Conservation (phyloP, 2,797 vertebrate genomes). For the Coranthus polyacanthus region DNA sequence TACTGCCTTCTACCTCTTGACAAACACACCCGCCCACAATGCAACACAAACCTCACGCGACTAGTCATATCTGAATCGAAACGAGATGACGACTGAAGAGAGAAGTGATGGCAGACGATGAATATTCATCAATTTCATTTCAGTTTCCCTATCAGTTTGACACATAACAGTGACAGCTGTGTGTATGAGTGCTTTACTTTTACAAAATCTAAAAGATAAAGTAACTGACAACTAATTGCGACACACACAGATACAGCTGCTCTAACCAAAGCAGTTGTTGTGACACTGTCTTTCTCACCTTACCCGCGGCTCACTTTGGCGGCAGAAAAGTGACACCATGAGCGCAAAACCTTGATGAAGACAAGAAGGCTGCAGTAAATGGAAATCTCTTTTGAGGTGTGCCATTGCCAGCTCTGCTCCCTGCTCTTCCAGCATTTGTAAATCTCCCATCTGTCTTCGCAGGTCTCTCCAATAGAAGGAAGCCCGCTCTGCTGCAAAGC, state of each 20-base stretch:
- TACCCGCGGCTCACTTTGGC: constrained; percentile 29
- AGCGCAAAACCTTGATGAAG: constrained; percentile 59
- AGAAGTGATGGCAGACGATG: constrained; percentile 23
- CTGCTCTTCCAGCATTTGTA: constrained; percentile 49
- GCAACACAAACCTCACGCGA: constrained; percentile 28
- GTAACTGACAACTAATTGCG: constrained; percentile 12
- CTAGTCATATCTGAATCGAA: constrained; percentile 18
- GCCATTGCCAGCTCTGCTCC: constrained; percentile 54
- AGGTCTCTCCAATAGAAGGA: constrained; percentile 60
- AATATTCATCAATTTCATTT: constrained; percentile 49
- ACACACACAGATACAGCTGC: constrained; percentile 4
- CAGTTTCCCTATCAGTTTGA: constrained; percentile 36
- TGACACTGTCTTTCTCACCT: constrained; percentile 25
- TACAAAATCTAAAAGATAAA: constrained; percentile 11
- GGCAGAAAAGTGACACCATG: constrained; percentile 37
- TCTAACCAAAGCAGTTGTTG: constrained; percentile 32
- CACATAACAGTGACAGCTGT: constrained; percentile 10
- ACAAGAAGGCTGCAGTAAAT: constrained; percentile 47
- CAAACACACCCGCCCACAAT: constrained; percentile 17
- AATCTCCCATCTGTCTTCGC: constrained; percentile 67
- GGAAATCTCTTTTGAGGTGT: constrained; percentile 46
- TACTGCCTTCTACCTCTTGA: constrained; percentile 50
- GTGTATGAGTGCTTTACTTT: neutral
- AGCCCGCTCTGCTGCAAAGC: constrained; percentile 47
- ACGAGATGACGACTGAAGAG: constrained; percentile 18